A percentile compares a stretch with the other conserved stretches of the same genome.
These are phyloP conservation scores for Coelinius sp. DNA, from an alignment of 2,888 invertebrate species.

Conservation along the genomic window DNA sequence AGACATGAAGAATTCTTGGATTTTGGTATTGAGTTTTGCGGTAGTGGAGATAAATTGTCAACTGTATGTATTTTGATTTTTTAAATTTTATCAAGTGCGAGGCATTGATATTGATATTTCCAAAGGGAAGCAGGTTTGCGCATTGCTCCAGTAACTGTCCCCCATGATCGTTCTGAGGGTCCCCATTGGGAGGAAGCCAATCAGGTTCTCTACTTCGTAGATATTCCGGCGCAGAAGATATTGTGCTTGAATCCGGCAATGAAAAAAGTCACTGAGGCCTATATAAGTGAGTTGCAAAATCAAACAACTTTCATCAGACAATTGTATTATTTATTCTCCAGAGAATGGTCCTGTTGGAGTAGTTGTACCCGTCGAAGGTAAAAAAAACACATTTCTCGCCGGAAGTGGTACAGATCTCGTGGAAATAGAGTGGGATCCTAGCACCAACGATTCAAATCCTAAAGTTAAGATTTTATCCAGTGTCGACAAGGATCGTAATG, in stretches of 20 bases:
- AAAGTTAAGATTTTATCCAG: constrained; percentile 61
- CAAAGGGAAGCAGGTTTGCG: background rate
- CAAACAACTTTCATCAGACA: background rate
- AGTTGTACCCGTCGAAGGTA: constrained; percentile 66
- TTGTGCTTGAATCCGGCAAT: constrained; percentile 73
- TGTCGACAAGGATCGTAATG: constrained; percentile 70
- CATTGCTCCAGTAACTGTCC: constrained; percentile 45
- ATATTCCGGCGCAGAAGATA: constrained; percentile 73
- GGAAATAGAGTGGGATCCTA: constrained; percentile 72
- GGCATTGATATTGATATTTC: background rate
- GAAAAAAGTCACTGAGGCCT: constrained; percentile 63
- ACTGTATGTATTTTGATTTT: background rate
- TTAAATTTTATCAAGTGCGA: too few relatives aligned
- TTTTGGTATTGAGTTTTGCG: background rate
- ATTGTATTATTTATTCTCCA: constrained; percentile 24
- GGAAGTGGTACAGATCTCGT: constrained; percentile 69
- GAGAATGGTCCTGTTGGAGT: constrained; percentile 60
- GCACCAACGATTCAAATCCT: constrained; percentile 48
- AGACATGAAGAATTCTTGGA: background rate
- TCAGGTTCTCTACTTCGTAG: constrained; percentile 76
- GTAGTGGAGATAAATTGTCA: background rate
- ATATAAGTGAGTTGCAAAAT: constrained; percentile 50
- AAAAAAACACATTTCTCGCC: constrained; percentile 65
- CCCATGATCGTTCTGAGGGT: constrained; percentile 74
- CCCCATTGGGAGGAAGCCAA: constrained; percentile 76